These are phyloP conservation scores for Torymus texanus DNA, from an alignment of 2,888 invertebrate genomes.

Conservation along the genomic window DNA sequence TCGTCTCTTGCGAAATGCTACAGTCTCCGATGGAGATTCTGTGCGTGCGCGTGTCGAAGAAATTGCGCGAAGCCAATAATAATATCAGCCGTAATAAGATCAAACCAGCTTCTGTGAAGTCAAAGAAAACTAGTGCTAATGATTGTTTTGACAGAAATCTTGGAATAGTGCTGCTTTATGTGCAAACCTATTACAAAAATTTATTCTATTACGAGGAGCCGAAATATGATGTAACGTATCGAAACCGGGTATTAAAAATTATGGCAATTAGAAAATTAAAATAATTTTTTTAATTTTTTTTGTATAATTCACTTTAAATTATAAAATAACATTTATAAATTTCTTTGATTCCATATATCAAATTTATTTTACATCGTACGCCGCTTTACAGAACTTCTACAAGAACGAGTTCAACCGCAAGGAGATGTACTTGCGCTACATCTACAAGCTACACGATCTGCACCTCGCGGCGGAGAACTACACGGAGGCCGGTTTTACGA, in stretches of 20 bases:
- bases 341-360: not conserved
- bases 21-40: conserved; percentile 48
- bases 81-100: not conserved
- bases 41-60: conserved; percentile 40
- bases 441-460: conserved; percentile 94
- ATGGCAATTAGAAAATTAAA: not conserved
- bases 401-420: conserved; percentile 96
- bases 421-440: conserved; percentile 96
- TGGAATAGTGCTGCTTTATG: conserved; percentile 40
- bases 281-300: not conserved
- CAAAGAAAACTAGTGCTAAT: not conserved
- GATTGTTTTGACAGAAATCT: conserved; percentile 23
- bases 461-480: conserved; percentile 94
- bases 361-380: not conserved
- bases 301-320: not conserved
- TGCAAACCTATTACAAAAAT: conserved; percentile 49
- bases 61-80: conserved; percentile 15
- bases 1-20: not conserved
- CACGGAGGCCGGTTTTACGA: conserved; percentile 95
- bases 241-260: not conserved
- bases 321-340: not conserved
- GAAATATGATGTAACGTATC: conserved; percentile 29
- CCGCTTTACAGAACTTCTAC: conserved; percentile 87
- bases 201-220: conserved; percentile 7
- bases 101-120: not conserved